These are phyloP conservation scores for Enoplolaimus lenunculus DNA, from an alignment of 2,888 invertebrate species.

Conservation along the genomic window DNA sequence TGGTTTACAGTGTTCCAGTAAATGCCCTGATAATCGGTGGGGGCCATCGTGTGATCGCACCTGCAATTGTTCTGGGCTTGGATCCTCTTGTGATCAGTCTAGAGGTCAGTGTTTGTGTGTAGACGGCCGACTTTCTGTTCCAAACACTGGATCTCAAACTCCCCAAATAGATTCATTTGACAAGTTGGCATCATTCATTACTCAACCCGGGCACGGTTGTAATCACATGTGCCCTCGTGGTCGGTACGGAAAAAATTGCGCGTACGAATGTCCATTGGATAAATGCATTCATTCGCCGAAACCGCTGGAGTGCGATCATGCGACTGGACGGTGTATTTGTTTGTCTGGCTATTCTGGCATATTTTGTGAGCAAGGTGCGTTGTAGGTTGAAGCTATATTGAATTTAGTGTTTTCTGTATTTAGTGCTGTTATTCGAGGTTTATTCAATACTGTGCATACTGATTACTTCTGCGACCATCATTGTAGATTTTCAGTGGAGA, in stretches of 20 bases:
- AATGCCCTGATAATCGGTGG: slow-evolving; percentile 10
- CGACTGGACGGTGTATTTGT: slow-evolving; percentile 13
- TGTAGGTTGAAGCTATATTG: neutral
- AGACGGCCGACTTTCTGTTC: neutral
- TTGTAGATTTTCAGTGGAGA: too few relatives aligned
- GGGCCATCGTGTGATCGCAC: slow-evolving; percentile 57
- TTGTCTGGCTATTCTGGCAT: neutral
- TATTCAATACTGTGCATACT: too few relatives aligned
- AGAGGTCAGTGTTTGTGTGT: slow-evolving; percentile 11
- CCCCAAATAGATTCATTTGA: neutral
- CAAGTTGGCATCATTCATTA: neutral
- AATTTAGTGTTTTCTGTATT: too few relatives aligned
- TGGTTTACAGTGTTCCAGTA: slow-evolving; percentile 11
- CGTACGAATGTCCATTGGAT: neutral
- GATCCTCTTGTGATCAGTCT: slow-evolving; percentile 51
- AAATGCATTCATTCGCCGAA: neutral
- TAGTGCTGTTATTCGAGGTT: too few relatives aligned
- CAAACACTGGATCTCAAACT: neutral
- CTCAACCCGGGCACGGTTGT: neutral
- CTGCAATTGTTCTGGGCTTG: slow-evolving; percentile 62
- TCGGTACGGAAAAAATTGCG: slow-evolving; percentile 1
- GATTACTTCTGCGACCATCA: too few relatives aligned
- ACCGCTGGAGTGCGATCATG: neutral
- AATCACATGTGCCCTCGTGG: neutral
- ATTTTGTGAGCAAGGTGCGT: slow-evolving; percentile 16